Conservation (phyloP, 2,888 invertebrate genomes). For the Eupsilia transversa region DNA sequence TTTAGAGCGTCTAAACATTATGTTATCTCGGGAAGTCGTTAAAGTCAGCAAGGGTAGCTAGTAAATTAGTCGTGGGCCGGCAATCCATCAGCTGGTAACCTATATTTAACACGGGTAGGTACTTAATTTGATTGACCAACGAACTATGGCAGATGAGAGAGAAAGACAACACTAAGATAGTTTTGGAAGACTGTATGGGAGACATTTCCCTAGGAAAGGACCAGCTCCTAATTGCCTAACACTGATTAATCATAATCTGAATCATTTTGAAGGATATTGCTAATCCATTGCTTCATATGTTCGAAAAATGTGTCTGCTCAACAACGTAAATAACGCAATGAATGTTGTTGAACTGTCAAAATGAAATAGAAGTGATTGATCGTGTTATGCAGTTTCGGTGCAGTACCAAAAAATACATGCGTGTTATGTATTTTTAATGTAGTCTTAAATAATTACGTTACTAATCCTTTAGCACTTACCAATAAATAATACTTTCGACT, state of each 20-base stretch:
- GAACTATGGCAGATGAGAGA: not conserved
- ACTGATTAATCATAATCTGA: too few species aligned
- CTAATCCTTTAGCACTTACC: not conserved
- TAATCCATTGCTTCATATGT: too few species aligned
- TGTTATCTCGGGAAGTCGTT: slow-evolving; percentile 42
- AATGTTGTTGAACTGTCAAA: too few species aligned
- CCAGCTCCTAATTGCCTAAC: too few species aligned
- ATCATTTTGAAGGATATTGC: too few species aligned
- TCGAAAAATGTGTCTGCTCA: too few species aligned
- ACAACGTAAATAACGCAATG: too few species aligned
- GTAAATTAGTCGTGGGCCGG: slow-evolving; percentile 41
- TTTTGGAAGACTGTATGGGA: not conserved
- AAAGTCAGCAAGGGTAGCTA: slow-evolving; percentile 51
- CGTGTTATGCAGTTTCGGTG: too few species aligned
- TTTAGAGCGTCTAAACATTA: slow-evolving; percentile 33
- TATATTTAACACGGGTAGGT: slow-evolving; percentile 34
- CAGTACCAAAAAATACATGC: not conserved
- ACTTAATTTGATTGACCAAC: slow-evolving; percentile 38
- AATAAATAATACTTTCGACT: slow-evolving; percentile 25
- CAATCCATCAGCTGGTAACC: slow-evolving; percentile 33
- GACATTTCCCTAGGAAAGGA: not conserved
- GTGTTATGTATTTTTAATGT: not conserved
- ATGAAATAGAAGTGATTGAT: too few species aligned
- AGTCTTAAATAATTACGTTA: not conserved
- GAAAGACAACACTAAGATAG: not conserved